Evolutionary conservation across 1,140 invertebrate species (phyloP).

Genomic region (Sarcophaga bullata): DNA sequence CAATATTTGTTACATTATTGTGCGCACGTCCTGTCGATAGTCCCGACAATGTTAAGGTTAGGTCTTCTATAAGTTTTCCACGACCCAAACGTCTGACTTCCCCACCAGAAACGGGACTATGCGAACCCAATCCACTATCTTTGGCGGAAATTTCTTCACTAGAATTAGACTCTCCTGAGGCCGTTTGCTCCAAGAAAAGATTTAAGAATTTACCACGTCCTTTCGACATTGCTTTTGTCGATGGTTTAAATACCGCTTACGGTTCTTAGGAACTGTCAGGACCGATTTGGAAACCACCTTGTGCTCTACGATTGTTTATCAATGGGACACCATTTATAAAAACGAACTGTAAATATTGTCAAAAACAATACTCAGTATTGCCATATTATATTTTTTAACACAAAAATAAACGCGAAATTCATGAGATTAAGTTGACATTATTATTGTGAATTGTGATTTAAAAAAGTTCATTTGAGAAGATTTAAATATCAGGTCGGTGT

Average conservation of each 20-base stretch:
- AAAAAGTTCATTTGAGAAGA: no score
- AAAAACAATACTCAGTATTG: background rate
- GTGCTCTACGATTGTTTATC: background rate
- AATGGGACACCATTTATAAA: background rate
- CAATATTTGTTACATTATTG: background rate
- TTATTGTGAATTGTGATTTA: no score
- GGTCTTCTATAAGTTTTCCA: slow-evolving; percentile 40
- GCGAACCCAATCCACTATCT: slow-evolving; percentile 44
- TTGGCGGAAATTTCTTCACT: slow-evolving; percentile 23
- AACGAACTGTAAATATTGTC: background rate
- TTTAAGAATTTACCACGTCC: slow-evolving; percentile 20
- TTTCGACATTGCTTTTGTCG: background rate
- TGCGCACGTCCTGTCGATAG: slow-evolving; percentile 29
- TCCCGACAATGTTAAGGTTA: slow-evolving; percentile 37
- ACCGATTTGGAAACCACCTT: background rate
- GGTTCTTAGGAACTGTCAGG: background rate
- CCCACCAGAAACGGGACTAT: slow-evolving; percentile 34
- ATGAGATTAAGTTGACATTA: no score
- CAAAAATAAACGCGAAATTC: no score
- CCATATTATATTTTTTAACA: background rate
- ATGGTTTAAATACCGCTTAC: background rate
- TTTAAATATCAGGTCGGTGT: no score
- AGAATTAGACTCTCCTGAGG: slow-evolving; percentile 19
- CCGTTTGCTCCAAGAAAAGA: background rate
- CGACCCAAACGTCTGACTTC: slow-evolving; percentile 42